Evolutionary conservation across 2,113 vertebrate species (phyloP), one percentile per base, ranked within the genome.

Genomic region (Muscicapa adusta): DNA sequence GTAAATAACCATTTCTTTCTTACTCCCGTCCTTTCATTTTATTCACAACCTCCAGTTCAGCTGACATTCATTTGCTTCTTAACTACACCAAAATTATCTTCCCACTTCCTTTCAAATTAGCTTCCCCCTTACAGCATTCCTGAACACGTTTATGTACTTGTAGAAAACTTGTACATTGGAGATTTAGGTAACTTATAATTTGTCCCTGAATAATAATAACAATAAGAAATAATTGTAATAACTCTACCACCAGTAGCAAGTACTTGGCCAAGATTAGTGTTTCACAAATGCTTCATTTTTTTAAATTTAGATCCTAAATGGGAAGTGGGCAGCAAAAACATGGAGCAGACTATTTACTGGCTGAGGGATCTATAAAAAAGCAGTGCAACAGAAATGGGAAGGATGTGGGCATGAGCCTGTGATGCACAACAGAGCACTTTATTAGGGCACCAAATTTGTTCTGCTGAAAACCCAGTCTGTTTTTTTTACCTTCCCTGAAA

Each of bases 1-100:
- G 34, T 74, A 95, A 95, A 84, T 87, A 82, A 65, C 48, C 3
- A 54, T 51, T 79, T 70, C 24, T 83, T 73, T 14, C 40, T 43
- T 78, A 48, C 7, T 68, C 34, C 4, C 63, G 50, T 61, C 79
- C 31, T 83, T 86, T 91, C 15, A 45, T 79, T 89, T 93, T 65
- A 72, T 68, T 82, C 84, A 60, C 28, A 87, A 33, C 36, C 45
- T 91, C n/a, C 26, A 45, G 42, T 57, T 94, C 54, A 68, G 29
- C 60, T 58, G 50, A 48, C 58, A 36, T 85, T 50, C 63, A n/a
- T 83, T 81, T 81, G 61, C 20, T 92, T 43, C 71, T 40, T 65
- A 88, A 38, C 66, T 40, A 63, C 71, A 51, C 29, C 45, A 65
- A 85, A 71, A 82, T 61, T 72, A 66, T 84, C 89, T 78, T 65